These are phyloP conservation scores for Drosophila lini DNA, from an alignment of 1,140 invertebrate genomes.

Conservation along the genomic window DNA sequence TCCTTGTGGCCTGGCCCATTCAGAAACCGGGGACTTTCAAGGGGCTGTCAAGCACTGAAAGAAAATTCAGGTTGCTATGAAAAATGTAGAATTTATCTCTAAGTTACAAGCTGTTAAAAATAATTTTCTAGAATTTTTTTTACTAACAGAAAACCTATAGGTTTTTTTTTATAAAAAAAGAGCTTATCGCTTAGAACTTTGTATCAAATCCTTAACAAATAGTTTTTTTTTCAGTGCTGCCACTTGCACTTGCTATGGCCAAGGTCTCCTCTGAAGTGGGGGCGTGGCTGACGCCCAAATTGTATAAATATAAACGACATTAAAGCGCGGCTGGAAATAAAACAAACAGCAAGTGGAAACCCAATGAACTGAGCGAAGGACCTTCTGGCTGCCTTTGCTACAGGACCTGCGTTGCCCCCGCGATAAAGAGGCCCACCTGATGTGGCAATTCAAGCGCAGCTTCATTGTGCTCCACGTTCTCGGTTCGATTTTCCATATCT, in stretches of 20 bases:
- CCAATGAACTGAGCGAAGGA: constrained; percentile 71
- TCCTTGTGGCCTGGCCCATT: constrained; percentile 20
- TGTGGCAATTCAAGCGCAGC: constrained; percentile 66
- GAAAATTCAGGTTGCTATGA: not conserved
- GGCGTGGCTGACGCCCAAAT: constrained; percentile 50
- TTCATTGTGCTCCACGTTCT: constrained; percentile 52
- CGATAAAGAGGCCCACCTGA: constrained; percentile 43
- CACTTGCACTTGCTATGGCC: constrained; percentile 55
- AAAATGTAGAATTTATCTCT: not conserved
- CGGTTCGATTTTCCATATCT: constrained; percentile 77
- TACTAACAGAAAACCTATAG: too few species aligned
- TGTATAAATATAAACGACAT: constrained; percentile 82
- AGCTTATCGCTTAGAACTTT: not conserved
- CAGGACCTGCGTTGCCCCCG: constrained; percentile 8
- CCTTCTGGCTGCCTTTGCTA: constrained; percentile 9
- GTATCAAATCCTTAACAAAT: too few species aligned
- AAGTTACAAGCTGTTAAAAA: not conserved
- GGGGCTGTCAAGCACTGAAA: not conserved
- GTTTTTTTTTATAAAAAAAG: too few species aligned
- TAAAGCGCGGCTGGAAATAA: constrained; percentile 80
- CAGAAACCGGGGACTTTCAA: constrained; percentile 23
- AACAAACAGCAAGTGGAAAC: constrained; percentile 75
- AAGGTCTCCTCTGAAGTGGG: constrained; percentile 9
- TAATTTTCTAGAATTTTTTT: not conserved
- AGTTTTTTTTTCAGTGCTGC: not conserved